Conservation (phyloP, 2,888 invertebrate genomes). For the Drosophila testacea region DNA sequence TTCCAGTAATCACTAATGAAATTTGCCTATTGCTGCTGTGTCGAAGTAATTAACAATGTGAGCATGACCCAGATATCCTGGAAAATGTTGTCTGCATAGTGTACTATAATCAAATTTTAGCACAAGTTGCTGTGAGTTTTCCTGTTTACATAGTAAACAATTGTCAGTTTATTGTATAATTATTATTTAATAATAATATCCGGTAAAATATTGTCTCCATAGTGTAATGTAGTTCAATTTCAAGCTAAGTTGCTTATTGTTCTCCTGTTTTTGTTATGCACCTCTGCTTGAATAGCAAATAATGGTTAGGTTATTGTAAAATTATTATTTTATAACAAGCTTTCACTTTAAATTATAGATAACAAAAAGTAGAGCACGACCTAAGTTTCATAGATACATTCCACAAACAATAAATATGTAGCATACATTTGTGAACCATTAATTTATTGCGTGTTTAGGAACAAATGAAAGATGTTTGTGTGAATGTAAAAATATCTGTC, state of each 20-base stretch:
- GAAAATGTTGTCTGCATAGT: neutral
- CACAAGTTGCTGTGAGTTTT: conserved; percentile 18
- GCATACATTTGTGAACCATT: conserved; percentile 33
- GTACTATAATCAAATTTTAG: conserved; percentile 26
- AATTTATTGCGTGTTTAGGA: neutral
- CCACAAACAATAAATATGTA: neutral
- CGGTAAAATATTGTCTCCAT: too few relatives aligned
- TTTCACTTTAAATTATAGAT: neutral
- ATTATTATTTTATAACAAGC: too few relatives aligned
- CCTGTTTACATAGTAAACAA: neutral
- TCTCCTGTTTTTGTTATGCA: too few relatives aligned
- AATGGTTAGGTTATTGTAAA: too few relatives aligned
- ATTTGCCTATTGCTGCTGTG: conserved; percentile 40
- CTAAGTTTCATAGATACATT: conserved; percentile 1
- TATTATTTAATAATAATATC: too few relatives aligned
- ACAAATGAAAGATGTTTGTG: neutral
- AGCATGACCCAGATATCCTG: conserved; percentile 23
- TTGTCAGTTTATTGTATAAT: neutral
- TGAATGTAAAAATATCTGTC: neutral
- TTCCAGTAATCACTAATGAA: conserved; percentile 44
- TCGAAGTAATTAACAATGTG: conserved; percentile 30
- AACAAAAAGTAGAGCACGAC: neutral
- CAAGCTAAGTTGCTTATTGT: too few relatives aligned
- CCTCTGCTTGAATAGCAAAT: too few relatives aligned
- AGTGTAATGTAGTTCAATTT: too few relatives aligned